Conservation (phyloP, 2,113 vertebrate species). For the Muntiacus reevesi region DNA sequence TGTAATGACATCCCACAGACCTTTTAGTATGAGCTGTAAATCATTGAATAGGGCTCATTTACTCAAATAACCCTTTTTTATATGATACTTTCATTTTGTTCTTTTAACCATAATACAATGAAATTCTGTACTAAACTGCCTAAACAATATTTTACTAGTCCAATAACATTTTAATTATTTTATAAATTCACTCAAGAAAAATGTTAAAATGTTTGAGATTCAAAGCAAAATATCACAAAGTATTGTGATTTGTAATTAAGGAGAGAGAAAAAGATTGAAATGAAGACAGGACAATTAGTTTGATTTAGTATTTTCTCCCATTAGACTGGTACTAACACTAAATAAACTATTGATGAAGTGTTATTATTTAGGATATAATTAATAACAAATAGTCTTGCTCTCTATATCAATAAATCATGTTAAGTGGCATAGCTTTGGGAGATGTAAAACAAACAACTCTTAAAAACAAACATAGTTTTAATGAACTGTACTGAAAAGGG, state of each 20-base stretch:
- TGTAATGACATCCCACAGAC: background rate
- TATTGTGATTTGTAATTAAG: background rate
- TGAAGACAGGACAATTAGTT: background rate
- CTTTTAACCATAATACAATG: background rate
- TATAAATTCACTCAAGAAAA: background rate
- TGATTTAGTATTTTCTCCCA: slow-evolving; percentile 9
- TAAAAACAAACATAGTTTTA: slow-evolving; percentile 57
- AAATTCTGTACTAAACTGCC: background rate
- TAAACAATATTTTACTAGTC: background rate
- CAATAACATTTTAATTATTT: background rate
- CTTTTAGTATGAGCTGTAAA: background rate
- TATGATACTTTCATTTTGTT: background rate
- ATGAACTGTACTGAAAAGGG: background rate
- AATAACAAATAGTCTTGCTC: background rate
- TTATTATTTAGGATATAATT: slow-evolving; percentile 58
- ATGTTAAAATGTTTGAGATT: background rate
- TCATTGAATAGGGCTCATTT: background rate
- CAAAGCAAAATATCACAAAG: background rate
- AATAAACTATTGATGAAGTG: slow-evolving; percentile 28
- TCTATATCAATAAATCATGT: slow-evolving; percentile 40
- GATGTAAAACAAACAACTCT: slow-evolving; percentile 25
- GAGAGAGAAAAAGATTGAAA: slow-evolving; percentile 9
- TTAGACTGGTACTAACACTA: background rate
- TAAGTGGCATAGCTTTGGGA: slow-evolving; percentile 33
- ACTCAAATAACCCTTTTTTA: background rate